phyloP scores from a whole-genome alignment of 2,113 vertebrate genomes.

The Elachura formosa region DNA sequence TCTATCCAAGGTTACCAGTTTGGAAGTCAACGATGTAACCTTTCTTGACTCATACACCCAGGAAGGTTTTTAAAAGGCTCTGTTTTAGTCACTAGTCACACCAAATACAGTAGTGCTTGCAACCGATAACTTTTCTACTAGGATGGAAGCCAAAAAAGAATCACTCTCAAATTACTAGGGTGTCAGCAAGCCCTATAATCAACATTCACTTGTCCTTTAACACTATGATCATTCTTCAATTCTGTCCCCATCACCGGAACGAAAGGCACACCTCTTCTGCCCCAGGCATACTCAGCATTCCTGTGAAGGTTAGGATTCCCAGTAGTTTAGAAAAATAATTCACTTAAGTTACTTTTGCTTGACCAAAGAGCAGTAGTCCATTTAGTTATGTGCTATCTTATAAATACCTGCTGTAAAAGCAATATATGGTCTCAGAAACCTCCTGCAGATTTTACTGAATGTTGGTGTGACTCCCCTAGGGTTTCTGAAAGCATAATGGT shows the following conservation, averaged over 20 bases:
- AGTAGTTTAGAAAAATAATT: not conserved
- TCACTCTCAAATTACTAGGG: not conserved
- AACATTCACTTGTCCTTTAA: not conserved
- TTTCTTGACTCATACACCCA: too few species aligned
- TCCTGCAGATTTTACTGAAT: not conserved
- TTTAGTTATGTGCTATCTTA: not conserved
- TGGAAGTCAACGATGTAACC: not conserved
- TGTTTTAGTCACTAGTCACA: not conserved
- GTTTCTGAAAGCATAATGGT: slow-evolving; percentile 31
- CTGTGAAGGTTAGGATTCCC: not conserved
- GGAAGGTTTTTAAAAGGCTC: not conserved
- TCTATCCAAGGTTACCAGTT: not conserved
- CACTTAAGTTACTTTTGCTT: not conserved
- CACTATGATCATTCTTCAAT: not conserved
- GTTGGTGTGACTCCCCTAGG: not conserved
- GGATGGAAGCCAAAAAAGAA: not conserved
- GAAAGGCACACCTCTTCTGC: not conserved
- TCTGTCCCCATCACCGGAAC: not conserved
- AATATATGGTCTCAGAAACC: not conserved
- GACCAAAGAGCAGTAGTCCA: not conserved
- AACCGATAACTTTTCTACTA: not conserved
- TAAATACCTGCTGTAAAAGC: not conserved
- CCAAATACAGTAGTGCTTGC: not conserved
- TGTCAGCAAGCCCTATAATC: not conserved
- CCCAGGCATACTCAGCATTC: not conserved